A percentile compares a stretch with the other conserved stretches of the same genome.
phyloP scores from a whole-genome alignment of 2,888 invertebrate species.

The Hypena proboscidalis region DNA sequence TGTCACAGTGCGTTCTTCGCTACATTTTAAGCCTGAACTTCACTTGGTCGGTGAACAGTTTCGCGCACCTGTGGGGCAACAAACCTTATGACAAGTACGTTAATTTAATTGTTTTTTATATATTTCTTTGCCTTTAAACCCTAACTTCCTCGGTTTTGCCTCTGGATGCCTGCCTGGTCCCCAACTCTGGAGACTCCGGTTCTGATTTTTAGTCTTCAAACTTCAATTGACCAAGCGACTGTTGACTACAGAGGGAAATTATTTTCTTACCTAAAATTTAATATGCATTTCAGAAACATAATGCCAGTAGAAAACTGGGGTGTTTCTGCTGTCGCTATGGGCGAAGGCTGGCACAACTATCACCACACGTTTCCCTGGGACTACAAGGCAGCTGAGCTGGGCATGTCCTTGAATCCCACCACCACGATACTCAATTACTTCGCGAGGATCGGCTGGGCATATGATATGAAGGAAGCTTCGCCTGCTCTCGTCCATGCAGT shows the following conservation, averaged over 20 bases:
- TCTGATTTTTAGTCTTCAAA: no score
- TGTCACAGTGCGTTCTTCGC: conserved; percentile 88
- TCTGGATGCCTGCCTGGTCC: no score
- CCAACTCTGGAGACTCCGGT: no score
- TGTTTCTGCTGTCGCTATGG: conserved; percentile 90
- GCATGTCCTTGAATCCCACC: conserved; percentile 88
- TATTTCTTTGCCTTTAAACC: no score
- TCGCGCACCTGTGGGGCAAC: conserved; percentile 92
- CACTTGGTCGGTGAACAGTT: conserved; percentile 96
- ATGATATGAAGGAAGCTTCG: conserved; percentile 89
- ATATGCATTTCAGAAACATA: conserved; percentile 85
- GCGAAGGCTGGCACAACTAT: conserved; percentile 98
- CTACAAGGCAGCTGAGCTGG: conserved; percentile 95
- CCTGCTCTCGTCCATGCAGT: conserved; percentile 79
- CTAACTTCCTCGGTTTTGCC: no score
- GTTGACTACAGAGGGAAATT: no score
- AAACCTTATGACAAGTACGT: conserved; percentile 90
- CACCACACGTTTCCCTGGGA: conserved; percentile 98
- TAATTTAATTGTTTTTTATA: no score
- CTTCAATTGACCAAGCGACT: no score
- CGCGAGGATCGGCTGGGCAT: conserved; percentile 90
- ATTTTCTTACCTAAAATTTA: no score
- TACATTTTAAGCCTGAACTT: conserved; percentile 91
- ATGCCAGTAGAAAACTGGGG: conserved; percentile 91
- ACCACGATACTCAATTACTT: conserved; percentile 89